Evolutionary conservation across 2,888 invertebrate genomes (phyloP), one percentile per base, ranked within the genome.

Genomic region (Cephus rjabovi): DNA sequence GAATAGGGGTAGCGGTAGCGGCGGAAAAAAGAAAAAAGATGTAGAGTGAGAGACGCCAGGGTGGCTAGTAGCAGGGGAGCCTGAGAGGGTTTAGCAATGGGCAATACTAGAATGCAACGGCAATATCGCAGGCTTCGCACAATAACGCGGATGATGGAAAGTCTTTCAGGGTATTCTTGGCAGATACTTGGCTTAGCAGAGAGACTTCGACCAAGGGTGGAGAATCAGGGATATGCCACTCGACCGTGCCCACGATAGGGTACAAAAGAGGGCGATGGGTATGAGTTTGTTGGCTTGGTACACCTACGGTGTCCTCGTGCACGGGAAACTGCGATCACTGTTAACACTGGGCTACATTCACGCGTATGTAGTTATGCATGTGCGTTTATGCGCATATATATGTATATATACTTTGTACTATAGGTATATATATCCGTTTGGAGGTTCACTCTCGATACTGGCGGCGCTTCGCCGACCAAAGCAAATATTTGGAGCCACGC

Each of bases 401-500:
- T 34, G 34, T 56, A 56, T 23, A 56, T 56, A 56, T 9, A 23
- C 1, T 56, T 6, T 56, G 9, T 1, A 15, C 40, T 40, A 6
- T 80, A 77, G 83, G 84, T 82, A 81, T 31, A 33, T 88, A 88
- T 88, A 87, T 87, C 84, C 86, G 86, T 85, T 86, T 80, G 77
- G 69, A 73, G 79, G 77, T 76, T 30, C 79, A 76, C 77, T 75
- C 68, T 79, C 23, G 76, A 69, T 56, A 74, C 23, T 1, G 40
- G 73, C 84, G 81, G 82, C 81, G 79, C 83, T 81, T 81, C 85
- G 85, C 82, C 87, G 87, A 85, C 85, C 87, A 86, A 86, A 89
- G 89, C 89, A 90, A 91, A 90, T 90, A 91, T 91, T 91, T 91
- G 91, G 91, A 91, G 87, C 87, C 86, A 85, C 87, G 91, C 91